A percentile compares a stretch with the other conserved stretches of the same genome.
Conservation (phyloP, 2,888 invertebrate genomes). For the Himalopsyche anomala region DNA sequence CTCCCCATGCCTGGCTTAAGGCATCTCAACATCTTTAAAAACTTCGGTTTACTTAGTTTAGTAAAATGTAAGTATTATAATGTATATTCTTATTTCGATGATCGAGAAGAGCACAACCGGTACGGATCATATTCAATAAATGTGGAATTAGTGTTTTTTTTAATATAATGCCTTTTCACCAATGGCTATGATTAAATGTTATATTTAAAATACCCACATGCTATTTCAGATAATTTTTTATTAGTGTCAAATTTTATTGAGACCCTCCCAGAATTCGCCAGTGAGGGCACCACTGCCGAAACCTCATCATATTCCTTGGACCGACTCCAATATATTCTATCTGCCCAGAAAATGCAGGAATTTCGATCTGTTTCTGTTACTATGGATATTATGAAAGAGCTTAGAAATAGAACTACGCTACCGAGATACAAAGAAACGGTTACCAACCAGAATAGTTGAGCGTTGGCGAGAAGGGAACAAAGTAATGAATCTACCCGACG, state of each 20-base stretch:
- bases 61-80: too few relatives aligned
- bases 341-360: constrained; percentile 40
- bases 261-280: neutral
- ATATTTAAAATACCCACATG: too few relatives aligned
- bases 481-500: constrained; percentile 45
- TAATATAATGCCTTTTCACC: too few relatives aligned
- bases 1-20: too few relatives aligned
- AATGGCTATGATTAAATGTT: too few relatives aligned
- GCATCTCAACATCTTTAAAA: too few relatives aligned
- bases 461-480: constrained; percentile 1
- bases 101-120: too few relatives aligned
- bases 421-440: constrained; percentile 52
- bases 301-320: constrained; percentile 38
- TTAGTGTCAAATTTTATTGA: neutral
- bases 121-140: too few relatives aligned
- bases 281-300: neutral
- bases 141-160: too few relatives aligned
- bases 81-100: too few relatives aligned
- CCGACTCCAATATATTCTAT: constrained; percentile 33
- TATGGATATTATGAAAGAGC: constrained; percentile 52
- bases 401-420: constrained; percentile 51
- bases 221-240: neutral
- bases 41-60: too few relatives aligned
- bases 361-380: constrained; percentile 36
- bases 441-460: constrained; percentile 25